Evolutionary conservation across 2,113 vertebrate species (phyloP).

Genomic region (Corvus moneduloides): DNA sequence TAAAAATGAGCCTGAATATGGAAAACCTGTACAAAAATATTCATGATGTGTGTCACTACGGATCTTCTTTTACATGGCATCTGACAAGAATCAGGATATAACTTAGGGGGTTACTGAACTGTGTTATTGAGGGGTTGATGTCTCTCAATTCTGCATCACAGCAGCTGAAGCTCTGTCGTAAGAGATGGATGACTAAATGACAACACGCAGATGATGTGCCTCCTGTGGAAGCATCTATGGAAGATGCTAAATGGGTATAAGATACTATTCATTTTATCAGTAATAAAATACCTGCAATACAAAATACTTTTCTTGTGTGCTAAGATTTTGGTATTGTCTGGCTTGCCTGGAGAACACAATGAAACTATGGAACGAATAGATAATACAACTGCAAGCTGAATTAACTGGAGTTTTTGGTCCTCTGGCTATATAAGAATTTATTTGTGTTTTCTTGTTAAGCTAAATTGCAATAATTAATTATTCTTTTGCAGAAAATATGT

Average conservation of each 20-base stretch:
- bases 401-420: not conserved
- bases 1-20: not conserved
- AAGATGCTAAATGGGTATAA: not conserved
- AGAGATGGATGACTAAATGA: not conserved
- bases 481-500: not conserved
- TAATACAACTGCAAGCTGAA: not conserved
- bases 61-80: not conserved
- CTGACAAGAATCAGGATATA: not conserved
- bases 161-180: not conserved
- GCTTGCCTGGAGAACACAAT: not conserved
- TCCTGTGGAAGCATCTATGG: not conserved
- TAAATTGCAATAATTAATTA: not conserved
- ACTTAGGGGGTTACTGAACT: not conserved
- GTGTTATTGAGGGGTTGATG: not conserved
- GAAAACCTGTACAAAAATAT: not conserved
- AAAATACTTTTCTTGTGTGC: not conserved
- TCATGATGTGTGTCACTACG: not conserved
- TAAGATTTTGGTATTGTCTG: not conserved
- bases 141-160: not conserved
- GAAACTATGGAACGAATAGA: not conserved
- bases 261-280: not conserved
- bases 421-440: not conserved
- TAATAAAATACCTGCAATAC: not conserved
- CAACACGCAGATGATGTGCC: not conserved
- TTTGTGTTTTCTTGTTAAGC: not conserved